These are phyloP conservation scores for Noctilio leporinus DNA, from an alignment of 2,113 vertebrate genomes.

Conservation along the genomic window DNA sequence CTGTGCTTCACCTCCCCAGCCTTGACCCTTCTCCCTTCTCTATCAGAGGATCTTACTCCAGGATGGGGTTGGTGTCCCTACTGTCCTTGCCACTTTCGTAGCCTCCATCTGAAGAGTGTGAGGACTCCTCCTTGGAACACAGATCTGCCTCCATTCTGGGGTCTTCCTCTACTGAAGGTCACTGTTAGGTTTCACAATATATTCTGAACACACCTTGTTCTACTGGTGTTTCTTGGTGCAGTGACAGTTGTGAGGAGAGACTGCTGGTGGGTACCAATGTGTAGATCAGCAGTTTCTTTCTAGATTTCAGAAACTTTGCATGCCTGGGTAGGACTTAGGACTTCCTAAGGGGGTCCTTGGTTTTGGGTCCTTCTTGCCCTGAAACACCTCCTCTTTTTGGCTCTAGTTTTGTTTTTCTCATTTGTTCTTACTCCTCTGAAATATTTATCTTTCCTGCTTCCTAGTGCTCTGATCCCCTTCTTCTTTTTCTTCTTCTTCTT, in stretches of 20 bases:
- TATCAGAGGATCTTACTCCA: background rate
- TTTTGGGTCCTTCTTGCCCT: background rate
- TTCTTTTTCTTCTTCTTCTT: no score
- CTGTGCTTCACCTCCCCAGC: no score
- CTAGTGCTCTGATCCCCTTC: background rate
- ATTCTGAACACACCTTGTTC: background rate
- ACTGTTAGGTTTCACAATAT: accelerated
- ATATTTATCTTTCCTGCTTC: background rate
- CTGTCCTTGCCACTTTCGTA: background rate
- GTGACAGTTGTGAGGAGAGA: background rate
- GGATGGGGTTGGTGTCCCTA: background rate
- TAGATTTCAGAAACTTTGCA: background rate
- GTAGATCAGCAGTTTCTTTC: background rate
- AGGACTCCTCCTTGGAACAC: background rate
- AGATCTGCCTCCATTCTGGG: no score
- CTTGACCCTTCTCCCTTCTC: background rate
- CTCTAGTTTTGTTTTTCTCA: background rate
- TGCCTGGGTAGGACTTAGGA: background rate
- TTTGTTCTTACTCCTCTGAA: background rate
- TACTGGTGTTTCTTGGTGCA: background rate
- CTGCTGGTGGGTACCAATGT: accelerated
- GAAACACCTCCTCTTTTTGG: accelerated
- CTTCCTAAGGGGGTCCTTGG: background rate
- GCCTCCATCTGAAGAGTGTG: background rate
- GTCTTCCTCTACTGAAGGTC: background rate